phyloP scores from a whole-genome alignment of 1,140 invertebrate species.

The Hylyphantes graminicola region DNA sequence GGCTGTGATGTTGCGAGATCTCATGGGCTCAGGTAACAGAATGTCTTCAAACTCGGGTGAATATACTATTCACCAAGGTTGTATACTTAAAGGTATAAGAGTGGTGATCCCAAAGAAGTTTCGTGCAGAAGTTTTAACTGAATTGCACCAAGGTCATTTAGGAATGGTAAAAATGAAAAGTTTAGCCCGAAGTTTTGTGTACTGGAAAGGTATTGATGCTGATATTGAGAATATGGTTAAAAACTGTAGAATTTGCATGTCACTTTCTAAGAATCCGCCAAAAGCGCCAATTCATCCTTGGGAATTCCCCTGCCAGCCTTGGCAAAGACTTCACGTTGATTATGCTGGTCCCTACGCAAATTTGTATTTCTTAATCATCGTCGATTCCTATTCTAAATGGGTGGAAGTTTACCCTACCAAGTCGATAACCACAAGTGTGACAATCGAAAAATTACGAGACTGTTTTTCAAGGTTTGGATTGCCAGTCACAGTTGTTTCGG shows the following conservation, averaged over 20 bases:
- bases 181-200: conserved; percentile 61
- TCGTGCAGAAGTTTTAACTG: background rate
- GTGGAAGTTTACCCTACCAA: conserved; percentile 27
- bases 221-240: conserved; percentile 61
- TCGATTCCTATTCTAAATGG: conserved; percentile 37
- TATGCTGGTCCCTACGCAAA: background rate
- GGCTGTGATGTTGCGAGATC: background rate
- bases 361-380: conserved; percentile 3
- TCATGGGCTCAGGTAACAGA: background rate
- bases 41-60: background rate
- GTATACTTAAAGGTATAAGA: conserved; percentile 25
- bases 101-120: conserved; percentile 62
- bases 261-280: background rate
- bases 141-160: too few species aligned
- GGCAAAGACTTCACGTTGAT: conserved; percentile 20
- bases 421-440: background rate
- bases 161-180: conserved; percentile 6
- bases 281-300: conserved; percentile 12
- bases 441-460: conserved; percentile 23
- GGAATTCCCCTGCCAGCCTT: conserved; percentile 16
- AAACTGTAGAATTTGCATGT: conserved; percentile 1
- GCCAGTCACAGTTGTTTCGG: background rate
- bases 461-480: conserved; percentile 6
- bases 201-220: background rate
- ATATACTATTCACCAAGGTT: background rate